phyloP scores from a whole-genome alignment of 1,140 invertebrate species.

The Drosophila equinoxialis region DNA sequence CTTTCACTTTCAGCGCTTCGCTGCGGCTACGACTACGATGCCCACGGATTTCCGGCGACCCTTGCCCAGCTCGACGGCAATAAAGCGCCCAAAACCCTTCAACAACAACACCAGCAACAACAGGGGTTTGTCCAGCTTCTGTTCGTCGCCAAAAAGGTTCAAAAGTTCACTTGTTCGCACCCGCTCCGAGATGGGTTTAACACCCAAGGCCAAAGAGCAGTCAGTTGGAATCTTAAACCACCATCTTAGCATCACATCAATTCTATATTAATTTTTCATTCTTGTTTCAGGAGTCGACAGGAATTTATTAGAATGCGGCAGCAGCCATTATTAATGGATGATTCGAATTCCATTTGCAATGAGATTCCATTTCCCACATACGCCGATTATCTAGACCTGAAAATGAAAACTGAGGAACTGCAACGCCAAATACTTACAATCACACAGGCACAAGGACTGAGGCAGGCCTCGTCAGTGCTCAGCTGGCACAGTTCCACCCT shows the following conservation, averaged over 20 bases:
- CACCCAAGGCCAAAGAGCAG: no score
- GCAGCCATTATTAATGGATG: no score
- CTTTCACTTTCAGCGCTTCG: slow-evolving; percentile 47
- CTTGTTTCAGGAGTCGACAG: no score
- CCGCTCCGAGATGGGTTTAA: no score
- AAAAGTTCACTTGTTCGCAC: no score
- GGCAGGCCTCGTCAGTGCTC: background rate
- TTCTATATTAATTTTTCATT: no score
- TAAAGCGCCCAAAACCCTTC: slow-evolving; percentile 11
- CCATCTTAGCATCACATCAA: no score
- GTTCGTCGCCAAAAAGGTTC: no score
- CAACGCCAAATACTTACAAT: background rate
- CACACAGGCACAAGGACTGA: background rate
- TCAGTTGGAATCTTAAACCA: no score
- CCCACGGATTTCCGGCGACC: slow-evolving; percentile 28
- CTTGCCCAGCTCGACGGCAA: background rate
- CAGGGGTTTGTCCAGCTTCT: no score
- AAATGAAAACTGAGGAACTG: background rate
- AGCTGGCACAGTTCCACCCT: background rate
- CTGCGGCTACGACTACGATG: slow-evolving; percentile 25
- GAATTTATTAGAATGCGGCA: no score
- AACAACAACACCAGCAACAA: background rate
- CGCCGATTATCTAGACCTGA: slow-evolving; percentile 17
- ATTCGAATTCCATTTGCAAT: no score
- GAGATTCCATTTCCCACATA: slow-evolving; percentile 45